These are phyloP conservation scores for Nothocercus julius DNA, from an alignment of 2,113 vertebrate species.

Conservation along the genomic window DNA sequence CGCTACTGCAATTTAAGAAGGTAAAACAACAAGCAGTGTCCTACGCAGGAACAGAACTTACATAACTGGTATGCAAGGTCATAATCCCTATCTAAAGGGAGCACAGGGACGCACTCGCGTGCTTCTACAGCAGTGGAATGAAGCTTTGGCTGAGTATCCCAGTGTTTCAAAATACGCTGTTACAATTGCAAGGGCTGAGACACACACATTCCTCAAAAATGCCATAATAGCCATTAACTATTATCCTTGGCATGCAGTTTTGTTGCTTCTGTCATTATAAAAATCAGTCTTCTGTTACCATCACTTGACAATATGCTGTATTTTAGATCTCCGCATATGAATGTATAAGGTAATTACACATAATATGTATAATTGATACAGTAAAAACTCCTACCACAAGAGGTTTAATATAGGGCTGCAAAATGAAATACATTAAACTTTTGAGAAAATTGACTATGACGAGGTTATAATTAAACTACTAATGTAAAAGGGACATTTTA, in stretches of 20 bases:
- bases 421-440: slow-evolving; percentile 9
- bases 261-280: slow-evolving; percentile 21
- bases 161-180: not conserved
- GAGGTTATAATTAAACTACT: slow-evolving; percentile 46
- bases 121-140: not conserved
- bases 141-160: not conserved
- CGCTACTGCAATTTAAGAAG: not conserved
- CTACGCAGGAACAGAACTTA: not conserved
- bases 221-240: not conserved
- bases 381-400: slow-evolving; percentile 23
- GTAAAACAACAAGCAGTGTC: not conserved
- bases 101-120: not conserved
- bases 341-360: slow-evolving; percentile 57
- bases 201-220: not conserved
- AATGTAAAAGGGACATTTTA: not conserved
- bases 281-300: not conserved
- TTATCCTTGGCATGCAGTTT: slow-evolving; percentile 9
- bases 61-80: not conserved
- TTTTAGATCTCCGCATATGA: slow-evolving; percentile 17
- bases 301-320: slow-evolving; percentile 34
- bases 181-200: not conserved
- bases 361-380: slow-evolving; percentile 60
- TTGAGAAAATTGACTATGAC: not conserved
- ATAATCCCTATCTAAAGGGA: not conserved
- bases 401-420: slow-evolving; percentile 12